Evolutionary conservation across 2,797 vertebrate genomes (phyloP).

Genomic region (Hypotaenidia philippensis): DNA sequence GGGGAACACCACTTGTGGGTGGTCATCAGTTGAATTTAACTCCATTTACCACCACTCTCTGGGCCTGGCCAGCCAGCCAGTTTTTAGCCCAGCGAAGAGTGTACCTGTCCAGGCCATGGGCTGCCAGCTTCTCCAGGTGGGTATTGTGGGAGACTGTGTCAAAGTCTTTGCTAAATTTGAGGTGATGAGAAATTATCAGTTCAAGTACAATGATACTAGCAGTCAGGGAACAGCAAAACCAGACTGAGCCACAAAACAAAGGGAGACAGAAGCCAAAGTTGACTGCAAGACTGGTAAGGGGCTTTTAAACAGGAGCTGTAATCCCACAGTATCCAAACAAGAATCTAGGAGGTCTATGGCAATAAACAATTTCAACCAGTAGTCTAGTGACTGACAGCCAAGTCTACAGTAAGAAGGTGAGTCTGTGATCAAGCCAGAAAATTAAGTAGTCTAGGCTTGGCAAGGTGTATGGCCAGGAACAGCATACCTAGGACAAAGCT

Average conservation of each 20-base stretch:
- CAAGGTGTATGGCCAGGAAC: neutral
- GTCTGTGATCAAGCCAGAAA: neutral
- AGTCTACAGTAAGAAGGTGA: neutral
- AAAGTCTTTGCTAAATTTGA: too few relatives aligned
- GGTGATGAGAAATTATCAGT: neutral
- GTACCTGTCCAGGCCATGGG: too few relatives aligned
- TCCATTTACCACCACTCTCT: too few relatives aligned
- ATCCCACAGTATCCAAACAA: neutral
- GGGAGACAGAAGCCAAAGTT: neutral
- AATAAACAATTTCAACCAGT: neutral
- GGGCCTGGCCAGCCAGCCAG: too few relatives aligned
- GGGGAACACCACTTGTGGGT: too few relatives aligned
- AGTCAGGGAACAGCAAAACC: neutral
- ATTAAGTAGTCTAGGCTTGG: neutral
- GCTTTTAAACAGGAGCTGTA: neutral
- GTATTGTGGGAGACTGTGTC: too few relatives aligned
- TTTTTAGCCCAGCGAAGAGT: too few relatives aligned
- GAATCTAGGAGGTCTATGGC: neutral
- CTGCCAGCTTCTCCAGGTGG: too few relatives aligned
- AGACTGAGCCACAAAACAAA: neutral
- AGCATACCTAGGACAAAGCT: neutral
- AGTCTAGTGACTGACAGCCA: neutral
- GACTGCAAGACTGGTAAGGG: neutral
- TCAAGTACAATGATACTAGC: neutral
- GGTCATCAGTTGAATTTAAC: too few relatives aligned